A percentile compares a stretch with the other conserved stretches of the same genome.
These are phyloP conservation scores for Anas platyrhynchos DNA, from an alignment of 2,113 vertebrate genomes.

Conservation along the genomic window DNA sequence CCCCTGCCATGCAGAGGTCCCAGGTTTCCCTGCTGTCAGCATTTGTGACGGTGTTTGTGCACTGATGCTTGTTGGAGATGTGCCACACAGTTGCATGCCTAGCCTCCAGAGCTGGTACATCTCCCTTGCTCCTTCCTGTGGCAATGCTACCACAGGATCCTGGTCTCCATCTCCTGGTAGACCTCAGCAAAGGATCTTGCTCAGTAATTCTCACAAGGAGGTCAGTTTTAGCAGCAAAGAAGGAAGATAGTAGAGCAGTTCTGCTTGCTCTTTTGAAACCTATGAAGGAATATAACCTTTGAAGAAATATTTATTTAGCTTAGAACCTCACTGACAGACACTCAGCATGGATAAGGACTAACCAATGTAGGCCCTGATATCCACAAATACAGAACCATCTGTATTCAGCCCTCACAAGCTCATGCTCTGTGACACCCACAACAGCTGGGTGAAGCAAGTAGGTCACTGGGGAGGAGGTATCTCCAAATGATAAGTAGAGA, in stretches of 20 bases:
- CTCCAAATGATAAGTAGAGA: accelerated
- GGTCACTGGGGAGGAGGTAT: neutral
- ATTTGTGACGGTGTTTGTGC: neutral
- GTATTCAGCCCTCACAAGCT: neutral
- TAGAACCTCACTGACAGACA: neutral
- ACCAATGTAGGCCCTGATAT: neutral
- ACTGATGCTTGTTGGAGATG: neutral
- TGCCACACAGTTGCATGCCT: neutral
- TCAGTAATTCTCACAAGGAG: neutral
- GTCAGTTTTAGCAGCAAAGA: neutral
- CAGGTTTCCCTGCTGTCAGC: neutral
- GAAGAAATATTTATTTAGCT: neutral
- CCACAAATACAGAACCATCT: neutral
- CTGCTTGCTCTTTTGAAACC: neutral
- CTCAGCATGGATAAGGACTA: neutral
- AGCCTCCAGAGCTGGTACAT: neutral
- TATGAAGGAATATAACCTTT: neutral
- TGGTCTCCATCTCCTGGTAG: neutral
- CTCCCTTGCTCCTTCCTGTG: neutral
- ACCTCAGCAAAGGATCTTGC: neutral
- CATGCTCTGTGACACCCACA: neutral
- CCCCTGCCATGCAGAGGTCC: accelerated
- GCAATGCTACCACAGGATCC: neutral
- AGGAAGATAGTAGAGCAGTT: neutral
- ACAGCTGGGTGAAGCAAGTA: neutral